Conservation (phyloP, 2,113 vertebrate genomes). For the Pycnonotus jocosus region DNA sequence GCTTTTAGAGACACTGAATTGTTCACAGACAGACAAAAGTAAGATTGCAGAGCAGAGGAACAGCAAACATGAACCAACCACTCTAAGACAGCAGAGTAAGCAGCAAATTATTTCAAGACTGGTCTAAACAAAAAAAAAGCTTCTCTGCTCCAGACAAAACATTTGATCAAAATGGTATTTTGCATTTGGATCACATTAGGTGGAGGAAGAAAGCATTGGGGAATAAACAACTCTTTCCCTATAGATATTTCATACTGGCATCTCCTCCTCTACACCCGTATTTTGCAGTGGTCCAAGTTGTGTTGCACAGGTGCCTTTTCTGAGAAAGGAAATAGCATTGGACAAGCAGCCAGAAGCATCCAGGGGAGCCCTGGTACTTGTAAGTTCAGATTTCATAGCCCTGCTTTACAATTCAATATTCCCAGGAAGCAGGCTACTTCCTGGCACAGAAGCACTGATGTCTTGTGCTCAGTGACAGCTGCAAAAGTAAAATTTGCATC, state of each 20-base stretch:
- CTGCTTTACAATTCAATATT: background rate
- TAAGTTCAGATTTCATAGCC: background rate
- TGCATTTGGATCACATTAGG: background rate
- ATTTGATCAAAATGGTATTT: background rate
- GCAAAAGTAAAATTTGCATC: background rate
- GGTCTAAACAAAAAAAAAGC: background rate
- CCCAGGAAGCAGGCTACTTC: background rate
- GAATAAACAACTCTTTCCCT: background rate
- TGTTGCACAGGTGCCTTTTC: background rate
- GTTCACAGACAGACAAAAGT: background rate
- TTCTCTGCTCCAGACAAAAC: background rate
- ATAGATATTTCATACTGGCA: fast-evolving
- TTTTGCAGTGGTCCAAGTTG: background rate
- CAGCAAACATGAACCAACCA: background rate
- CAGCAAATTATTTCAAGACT: background rate
- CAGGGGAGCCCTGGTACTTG: background rate
- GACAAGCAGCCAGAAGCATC: background rate
- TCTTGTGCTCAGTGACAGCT: background rate
- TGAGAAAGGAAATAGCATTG: background rate
- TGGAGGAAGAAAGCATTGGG: background rate
- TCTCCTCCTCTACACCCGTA: background rate
- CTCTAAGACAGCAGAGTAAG: background rate
- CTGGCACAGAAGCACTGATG: background rate
- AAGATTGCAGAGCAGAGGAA: background rate
- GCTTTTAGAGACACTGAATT: background rate